Conservation (phyloP, 2,113 vertebrate genomes). For the Silurus meridionalis region DNA sequence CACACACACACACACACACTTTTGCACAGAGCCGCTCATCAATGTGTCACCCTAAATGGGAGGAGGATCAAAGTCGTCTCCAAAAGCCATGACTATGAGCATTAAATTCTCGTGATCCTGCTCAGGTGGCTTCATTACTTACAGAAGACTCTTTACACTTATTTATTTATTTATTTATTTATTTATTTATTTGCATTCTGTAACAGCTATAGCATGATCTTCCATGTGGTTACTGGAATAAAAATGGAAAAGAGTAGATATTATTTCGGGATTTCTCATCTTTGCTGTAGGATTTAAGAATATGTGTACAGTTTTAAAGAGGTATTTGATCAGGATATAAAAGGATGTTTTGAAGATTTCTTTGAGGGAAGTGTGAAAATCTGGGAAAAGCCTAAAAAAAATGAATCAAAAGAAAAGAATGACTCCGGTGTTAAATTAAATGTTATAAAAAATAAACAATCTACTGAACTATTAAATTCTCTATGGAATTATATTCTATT, state of each 20-base stretch:
- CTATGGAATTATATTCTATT: neutral
- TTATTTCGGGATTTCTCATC: neutral
- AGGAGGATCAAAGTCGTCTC: constrained; percentile 19
- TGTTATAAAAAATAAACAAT: neutral
- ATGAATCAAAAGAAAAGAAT: neutral
- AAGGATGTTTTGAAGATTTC: neutral
- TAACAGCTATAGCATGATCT: neutral
- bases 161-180: too few species aligned
- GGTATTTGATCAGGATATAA: neutral
- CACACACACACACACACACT: constrained; percentile 15
- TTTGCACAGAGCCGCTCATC: neutral
- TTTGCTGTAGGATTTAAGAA: neutral
- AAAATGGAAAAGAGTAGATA: neutral
- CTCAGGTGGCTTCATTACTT: constrained; percentile 3
- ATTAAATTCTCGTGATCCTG: constrained; percentile 14
- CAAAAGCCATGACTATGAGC: constrained; percentile 1
- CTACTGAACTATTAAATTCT: neutral
- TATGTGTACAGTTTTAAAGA: too few species aligned
- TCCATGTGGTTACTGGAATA: neutral
- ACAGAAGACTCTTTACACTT: neutral
- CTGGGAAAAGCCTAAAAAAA: neutral
- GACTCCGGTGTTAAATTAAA: neutral
- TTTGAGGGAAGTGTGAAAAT: neutral
- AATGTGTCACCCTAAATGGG: neutral
- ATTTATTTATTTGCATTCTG: neutral